Percentiles rank a stretch among this genome's conserved stretches.
These are phyloP conservation scores for Sturnus vulgaris DNA, from an alignment of 2,113 vertebrate genomes.

Conservation along the genomic window DNA sequence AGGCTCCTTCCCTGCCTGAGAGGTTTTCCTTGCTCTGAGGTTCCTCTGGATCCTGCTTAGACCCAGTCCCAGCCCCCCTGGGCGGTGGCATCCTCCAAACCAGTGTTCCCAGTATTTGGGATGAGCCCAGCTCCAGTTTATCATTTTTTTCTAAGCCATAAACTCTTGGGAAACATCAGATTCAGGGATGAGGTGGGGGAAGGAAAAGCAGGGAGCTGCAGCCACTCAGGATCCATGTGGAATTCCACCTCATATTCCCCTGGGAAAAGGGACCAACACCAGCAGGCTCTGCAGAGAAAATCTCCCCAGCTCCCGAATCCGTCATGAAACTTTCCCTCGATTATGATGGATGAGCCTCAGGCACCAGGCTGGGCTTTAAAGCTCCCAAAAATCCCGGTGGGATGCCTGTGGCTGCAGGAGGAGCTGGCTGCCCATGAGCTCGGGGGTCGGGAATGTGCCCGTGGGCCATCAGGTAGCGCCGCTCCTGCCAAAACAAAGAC, in stretches of 20 bases:
- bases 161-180: accelerated
- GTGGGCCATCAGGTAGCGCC: not conserved
- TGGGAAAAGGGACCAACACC: not conserved
- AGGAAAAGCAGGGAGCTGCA: not conserved
- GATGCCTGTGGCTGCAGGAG: slow-evolving; percentile 8
- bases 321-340: not conserved
- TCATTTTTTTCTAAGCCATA: not conserved
- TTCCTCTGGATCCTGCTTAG: no score
- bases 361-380: not conserved
- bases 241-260: not conserved
- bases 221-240: not conserved
- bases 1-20: not conserved
- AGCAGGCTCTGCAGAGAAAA: not conserved
- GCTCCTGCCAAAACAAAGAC: slow-evolving; percentile 54
- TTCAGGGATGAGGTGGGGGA: not conserved
- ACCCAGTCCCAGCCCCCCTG: no score
- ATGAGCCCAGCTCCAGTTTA: not conserved
- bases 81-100: not conserved
- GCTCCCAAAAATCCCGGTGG: not conserved
- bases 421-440: not conserved
- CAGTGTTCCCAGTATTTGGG: not conserved
- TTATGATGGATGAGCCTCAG: not conserved
- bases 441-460: not conserved
- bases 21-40: no score
- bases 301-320: accelerated